A percentile compares a stretch with the other conserved stretches of the same genome.
phyloP scores from a whole-genome alignment of 2,888 invertebrate genomes.

The Phorcus lineatus region DNA sequence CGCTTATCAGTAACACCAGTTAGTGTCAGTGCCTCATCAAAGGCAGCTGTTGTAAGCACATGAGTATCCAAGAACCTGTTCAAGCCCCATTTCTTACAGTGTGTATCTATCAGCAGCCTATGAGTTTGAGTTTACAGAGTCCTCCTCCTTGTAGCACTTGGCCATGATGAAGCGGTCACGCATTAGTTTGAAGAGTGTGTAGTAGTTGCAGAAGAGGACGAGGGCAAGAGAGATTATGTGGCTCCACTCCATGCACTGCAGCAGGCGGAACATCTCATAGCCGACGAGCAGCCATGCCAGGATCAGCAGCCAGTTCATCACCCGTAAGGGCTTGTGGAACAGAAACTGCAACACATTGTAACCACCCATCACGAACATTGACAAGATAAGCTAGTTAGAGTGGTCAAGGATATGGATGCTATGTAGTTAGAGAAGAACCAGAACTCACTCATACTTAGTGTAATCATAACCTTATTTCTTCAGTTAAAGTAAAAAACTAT shows the following conservation, averaged over 20 bases:
- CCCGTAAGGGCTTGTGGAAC: slow-evolving; percentile 89
- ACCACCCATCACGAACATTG: background rate
- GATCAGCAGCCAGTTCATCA: slow-evolving; percentile 85
- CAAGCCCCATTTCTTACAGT: too few species aligned
- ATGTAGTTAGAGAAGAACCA: too few species aligned
- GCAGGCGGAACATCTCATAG: slow-evolving; percentile 86
- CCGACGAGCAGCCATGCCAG: slow-evolving; percentile 80
- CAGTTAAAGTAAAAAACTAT: background rate
- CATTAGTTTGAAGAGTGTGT: slow-evolving; percentile 90
- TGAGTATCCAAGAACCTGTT: too few species aligned
- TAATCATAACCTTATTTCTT: too few species aligned
- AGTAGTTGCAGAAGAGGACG: slow-evolving; percentile 92
- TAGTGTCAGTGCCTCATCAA: too few species aligned
- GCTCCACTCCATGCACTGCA: slow-evolving; percentile 92
- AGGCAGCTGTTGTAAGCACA: too few species aligned
- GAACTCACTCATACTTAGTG: too few species aligned
- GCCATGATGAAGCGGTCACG: slow-evolving; percentile 88
- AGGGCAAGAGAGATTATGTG: slow-evolving; percentile 90
- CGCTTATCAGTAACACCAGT: too few species aligned
- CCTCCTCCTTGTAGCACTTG: slow-evolving; percentile 71
- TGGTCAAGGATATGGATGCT: background rate
- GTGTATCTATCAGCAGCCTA: background rate
- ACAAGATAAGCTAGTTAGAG: background rate
- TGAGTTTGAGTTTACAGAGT: slow-evolving; percentile 14
- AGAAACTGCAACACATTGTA: slow-evolving; percentile 82